phyloP scores from a whole-genome alignment of 2,113 vertebrate genomes.

The Sporophila hypoxantha region DNA sequence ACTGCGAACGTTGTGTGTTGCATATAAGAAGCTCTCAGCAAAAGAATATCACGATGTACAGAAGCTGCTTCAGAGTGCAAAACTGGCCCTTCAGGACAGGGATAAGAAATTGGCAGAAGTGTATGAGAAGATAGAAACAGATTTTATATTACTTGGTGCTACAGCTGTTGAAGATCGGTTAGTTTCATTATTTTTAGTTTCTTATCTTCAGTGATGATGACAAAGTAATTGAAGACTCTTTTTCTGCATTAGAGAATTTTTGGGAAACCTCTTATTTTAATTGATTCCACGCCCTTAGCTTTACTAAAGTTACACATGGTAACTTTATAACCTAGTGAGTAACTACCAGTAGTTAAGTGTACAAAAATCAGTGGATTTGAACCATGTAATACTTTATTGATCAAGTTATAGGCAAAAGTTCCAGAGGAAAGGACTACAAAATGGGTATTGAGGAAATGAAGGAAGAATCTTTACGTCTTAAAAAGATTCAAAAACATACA shows the following conservation, averaged over 20 bases:
- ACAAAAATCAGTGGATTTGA: background rate
- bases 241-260: background rate
- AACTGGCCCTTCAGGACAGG: conserved; percentile 86
- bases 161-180: conserved; percentile 96
- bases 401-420: background rate
- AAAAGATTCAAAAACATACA: background rate
- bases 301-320: background rate
- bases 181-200: conserved; percentile 54
- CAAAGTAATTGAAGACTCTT: background rate
- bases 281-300: background rate
- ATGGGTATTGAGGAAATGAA: background rate
- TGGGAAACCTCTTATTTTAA: background rate
- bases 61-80: conserved; percentile 76
- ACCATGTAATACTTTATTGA: background rate
- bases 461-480: background rate
- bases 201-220: background rate
- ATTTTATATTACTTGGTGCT: conserved; percentile 89
- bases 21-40: conserved; percentile 79
- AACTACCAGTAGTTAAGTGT: background rate
- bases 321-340: background rate
- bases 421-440: background rate
- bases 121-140: conserved; percentile 87
- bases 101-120: conserved; percentile 88
- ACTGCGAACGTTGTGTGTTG: conserved; percentile 89
- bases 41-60: conserved; percentile 75